Base-by-base conservation (phyloP, 2,113 vertebrate genomes). In the Tetrax tetrax region DNA sequence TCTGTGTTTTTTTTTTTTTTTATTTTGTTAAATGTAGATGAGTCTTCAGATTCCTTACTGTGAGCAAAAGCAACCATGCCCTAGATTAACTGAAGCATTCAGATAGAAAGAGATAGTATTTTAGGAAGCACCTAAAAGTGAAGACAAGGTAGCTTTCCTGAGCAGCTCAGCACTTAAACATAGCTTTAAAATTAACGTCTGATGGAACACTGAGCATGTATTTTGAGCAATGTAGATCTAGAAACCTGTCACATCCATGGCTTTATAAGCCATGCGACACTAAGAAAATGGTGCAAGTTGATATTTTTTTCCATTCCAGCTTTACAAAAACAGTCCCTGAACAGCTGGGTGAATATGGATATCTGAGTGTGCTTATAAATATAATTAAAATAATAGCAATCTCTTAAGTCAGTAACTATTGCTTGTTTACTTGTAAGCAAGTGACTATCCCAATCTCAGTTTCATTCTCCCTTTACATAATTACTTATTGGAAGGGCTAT, bases 381-480 rank as follows among this genome's bases (percentile, higher is more conserved):
- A 85, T 87, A 76, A 84, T 81, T 90, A 80, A 93, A 95, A 83
- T 77, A 88, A 75, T 75, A 88, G 72, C 74, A 94, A 79, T 51
- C 41, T 79, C 41, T 94, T 64, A 63, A 89, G 80, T 93, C 45
- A 78, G 69, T 88, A 88, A 64, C 74, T 82, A 9, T 66, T 91
- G 61, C 60, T 82, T 95, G 81, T 97, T 97, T 97, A 89, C 87
- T 96, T 76, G 83, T 96, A 96, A 94, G 93, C 93, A 96, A 93
- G 93, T 87, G 82, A 94, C 87, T 96, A 97, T 96, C 57, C n/a
- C 63, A 53, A 77, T 94, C 82, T 85, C 29, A 93, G 89, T 87
- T 95, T 96, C 54, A 2, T 17, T 83, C 89, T 96, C 61, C 75
- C 31, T 92, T 89, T 85, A 82, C 45, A 45, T 90, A 94, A 93